Conservation (phyloP, 2,888 invertebrate genomes). For the Matsumyia berberina region DNA sequence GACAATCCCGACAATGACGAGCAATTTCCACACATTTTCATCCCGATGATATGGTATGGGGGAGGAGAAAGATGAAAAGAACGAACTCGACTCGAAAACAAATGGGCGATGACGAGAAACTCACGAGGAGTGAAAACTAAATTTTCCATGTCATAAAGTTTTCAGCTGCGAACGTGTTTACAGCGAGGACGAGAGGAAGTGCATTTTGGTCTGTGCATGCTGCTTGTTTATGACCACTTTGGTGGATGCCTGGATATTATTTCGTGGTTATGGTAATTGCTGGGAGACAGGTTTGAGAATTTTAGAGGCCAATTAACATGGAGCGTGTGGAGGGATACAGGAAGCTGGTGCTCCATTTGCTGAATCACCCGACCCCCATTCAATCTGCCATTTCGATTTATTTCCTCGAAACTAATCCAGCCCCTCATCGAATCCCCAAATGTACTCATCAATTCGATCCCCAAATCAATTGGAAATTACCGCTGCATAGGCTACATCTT, state of each 20-base stretch:
- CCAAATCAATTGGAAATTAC: slow-evolving; percentile 41
- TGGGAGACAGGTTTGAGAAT: background rate
- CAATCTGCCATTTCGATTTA: background rate
- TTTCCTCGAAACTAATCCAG: background rate
- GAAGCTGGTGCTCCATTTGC: background rate
- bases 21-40: slow-evolving; percentile 62
- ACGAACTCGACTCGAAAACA: slow-evolving; percentile 57
- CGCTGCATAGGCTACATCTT: slow-evolving; percentile 26
- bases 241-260: too few species aligned
- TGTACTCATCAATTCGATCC: slow-evolving; percentile 36
- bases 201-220: slow-evolving; percentile 24
- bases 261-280: slow-evolving; percentile 35
- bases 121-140: slow-evolving; percentile 65
- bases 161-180: slow-evolving; percentile 15
- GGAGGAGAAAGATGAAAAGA: slow-evolving; percentile 6
- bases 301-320: background rate
- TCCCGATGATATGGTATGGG: slow-evolving; percentile 24
- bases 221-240: slow-evolving; percentile 9
- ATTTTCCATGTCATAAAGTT: slow-evolving; percentile 72
- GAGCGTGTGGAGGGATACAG: background rate
- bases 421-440: background rate
- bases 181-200: slow-evolving; percentile 12
- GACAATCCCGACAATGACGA: slow-evolving; percentile 66
- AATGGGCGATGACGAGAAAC: slow-evolving; percentile 70
- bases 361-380: background rate